A percentile compares a stretch with the other conserved stretches of the same genome.
phyloP scores from a whole-genome alignment of 2,113 vertebrate genomes.

The Xiphophorus hellerii region DNA sequence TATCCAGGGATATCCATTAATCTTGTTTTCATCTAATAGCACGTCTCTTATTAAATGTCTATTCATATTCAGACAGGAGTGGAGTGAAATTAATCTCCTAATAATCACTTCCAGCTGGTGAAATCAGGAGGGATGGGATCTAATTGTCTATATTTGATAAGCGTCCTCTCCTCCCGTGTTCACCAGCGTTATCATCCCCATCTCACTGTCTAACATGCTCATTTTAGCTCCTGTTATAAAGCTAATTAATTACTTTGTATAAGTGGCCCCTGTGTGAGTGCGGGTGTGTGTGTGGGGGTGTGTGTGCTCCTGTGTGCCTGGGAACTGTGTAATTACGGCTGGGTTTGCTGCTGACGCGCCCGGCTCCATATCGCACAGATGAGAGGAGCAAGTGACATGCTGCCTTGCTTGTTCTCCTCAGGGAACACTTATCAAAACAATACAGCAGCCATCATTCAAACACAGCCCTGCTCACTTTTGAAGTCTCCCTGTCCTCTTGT shows the following conservation, averaged over 20 bases:
- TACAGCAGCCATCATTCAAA: constrained; percentile 68
- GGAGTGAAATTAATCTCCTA: background rate
- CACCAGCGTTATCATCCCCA: constrained; percentile 29
- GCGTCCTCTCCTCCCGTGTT: constrained; percentile 26
- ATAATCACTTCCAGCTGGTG: background rate
- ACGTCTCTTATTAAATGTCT: background rate
- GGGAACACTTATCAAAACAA: constrained; percentile 78
- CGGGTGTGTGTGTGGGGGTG: background rate
- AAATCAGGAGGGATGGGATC: constrained; percentile 27
- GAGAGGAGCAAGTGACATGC: constrained; percentile 61
- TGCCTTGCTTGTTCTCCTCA: constrained; percentile 58
- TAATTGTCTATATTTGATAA: constrained; percentile 44
- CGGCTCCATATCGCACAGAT: constrained; percentile 47
- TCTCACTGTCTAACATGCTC: constrained; percentile 46
- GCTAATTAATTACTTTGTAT: constrained; percentile 54
- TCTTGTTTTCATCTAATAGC: background rate
- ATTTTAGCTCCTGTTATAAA: constrained; percentile 52
- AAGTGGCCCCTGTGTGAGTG: background rate
- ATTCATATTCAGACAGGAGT: background rate
- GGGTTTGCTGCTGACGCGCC: constrained; percentile 13
- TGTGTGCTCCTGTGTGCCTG: background rate
- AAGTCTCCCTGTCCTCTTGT: constrained; percentile 60
- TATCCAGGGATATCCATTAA: background rate
- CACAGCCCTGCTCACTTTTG: constrained; percentile 59
- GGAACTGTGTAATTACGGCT: constrained; percentile 39